Base-by-base conservation (phyloP, 1,140 invertebrate species). In the Spodoptera frugiperda region DNA sequence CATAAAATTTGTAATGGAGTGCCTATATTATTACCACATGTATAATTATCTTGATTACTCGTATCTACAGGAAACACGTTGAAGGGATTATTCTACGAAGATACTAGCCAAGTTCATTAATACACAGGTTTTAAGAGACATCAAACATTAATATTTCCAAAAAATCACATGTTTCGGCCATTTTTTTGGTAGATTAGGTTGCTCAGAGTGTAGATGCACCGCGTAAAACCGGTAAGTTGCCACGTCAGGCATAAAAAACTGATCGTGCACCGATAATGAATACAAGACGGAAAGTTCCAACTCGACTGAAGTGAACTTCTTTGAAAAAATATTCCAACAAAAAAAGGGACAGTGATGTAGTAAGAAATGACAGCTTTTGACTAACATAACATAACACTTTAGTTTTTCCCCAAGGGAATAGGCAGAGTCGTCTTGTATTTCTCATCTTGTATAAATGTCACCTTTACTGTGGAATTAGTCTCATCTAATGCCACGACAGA, bases 241-340 rank as follows among this genome's bases (percentile, higher is more conserved):
- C 59, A 48, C 63, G 63, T 48, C 59, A 67, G 63, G 44, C 44
- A 67, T 67, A 67, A 67, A 67, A 67, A 67, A 67, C 63, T 8
- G 63, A 67, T 67, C 63, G 63, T 48, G 63, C 44, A 25, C 19
- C 44, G 63, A 67, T 67, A 67, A 44, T 67, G 44, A 49, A 67
- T 48, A 30, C 63, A 67, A 9, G 44, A 67, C 44, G 63, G 63
- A 67, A 67, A 67, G 39, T 65, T 65, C 61, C 61, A 46, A 46
- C 25, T 25, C 15, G 1, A n/a, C 17, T 49, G 4, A 65, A 48
- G 14, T 11, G 63, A 49, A 48, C 44, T 30, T 30, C 17, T 39
- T 48, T 48, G 11, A 46, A 25, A 67, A 67, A 67, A 67, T 48
- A 12, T 46, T 67, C 44, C 39, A 63, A 63, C 44, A 63, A 63